A percentile compares a stretch with the other conserved stretches of the same genome.
These are phyloP conservation scores for Pseudococcus viburni DNA, from an alignment of 2,888 invertebrate species.

Conservation along the genomic window DNA sequence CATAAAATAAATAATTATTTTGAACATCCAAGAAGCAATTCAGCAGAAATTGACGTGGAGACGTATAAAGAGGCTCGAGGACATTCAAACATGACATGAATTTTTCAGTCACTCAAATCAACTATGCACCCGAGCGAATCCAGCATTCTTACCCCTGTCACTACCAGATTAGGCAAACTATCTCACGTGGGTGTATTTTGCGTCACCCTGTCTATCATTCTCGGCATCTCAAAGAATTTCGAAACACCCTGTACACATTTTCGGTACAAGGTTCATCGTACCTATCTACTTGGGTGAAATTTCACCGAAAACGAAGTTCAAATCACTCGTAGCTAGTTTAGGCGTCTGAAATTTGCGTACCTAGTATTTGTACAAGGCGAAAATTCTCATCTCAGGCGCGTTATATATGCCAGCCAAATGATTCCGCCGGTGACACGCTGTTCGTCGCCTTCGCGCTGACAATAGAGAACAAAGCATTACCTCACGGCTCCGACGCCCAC, in stretches of 20 bases:
- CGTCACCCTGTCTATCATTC: too few species aligned
- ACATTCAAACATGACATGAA: too few species aligned
- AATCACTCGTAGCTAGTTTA: neutral
- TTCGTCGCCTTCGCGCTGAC: neutral
- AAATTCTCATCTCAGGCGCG: neutral
- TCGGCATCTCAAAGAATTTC: neutral
- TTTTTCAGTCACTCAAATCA: too few species aligned
- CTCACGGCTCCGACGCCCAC: neutral
- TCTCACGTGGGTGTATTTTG: too few species aligned
- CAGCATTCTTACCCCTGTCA: too few species aligned
- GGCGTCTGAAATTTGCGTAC: neutral
- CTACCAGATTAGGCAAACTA: too few species aligned
- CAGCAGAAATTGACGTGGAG: too few species aligned
- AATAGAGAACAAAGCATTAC: slow-evolving; percentile 14
- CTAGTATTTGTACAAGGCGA: neutral
- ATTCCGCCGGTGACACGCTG: neutral
- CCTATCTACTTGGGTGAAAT: neutral
- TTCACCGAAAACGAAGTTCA: neutral
- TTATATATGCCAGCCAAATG: neutral
- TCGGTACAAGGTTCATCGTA: neutral
- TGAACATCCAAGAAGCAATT: too few species aligned
- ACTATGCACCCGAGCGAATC: too few species aligned
- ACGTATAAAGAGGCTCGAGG: too few species aligned
- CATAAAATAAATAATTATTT: too few species aligned
- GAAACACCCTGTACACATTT: neutral